Percentiles rank a stretch among this genome's conserved stretches.
phyloP scores from a whole-genome alignment of 1,140 invertebrate species.

The Pollicipes pollicipes region DNA sequence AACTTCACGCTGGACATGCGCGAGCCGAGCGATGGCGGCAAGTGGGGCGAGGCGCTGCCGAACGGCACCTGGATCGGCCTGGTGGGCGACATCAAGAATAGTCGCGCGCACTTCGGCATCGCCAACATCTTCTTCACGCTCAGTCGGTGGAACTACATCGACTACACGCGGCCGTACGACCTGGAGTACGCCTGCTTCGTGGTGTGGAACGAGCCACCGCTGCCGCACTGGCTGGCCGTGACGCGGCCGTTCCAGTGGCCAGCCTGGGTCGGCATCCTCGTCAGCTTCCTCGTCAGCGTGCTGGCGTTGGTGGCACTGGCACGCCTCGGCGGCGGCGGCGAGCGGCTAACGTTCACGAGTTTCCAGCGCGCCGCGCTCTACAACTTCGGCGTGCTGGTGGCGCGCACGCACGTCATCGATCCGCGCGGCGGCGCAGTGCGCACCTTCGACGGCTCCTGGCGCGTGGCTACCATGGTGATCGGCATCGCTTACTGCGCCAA shows the following conservation, averaged over 20 bases:
- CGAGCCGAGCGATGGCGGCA: constrained; percentile 16
- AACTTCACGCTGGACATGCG: constrained; percentile 17
- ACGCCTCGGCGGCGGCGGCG: not conserved
- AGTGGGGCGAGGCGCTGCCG: constrained; percentile 18
- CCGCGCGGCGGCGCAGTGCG: not conserved
- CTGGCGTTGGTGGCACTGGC: not conserved
- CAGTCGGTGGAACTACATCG: constrained; percentile 16
- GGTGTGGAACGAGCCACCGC: constrained; percentile 11
- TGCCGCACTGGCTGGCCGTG: constrained; percentile 17
- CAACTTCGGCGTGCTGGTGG: not conserved
- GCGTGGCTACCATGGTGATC: constrained; percentile 13
- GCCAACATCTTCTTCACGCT: constrained; percentile 20
- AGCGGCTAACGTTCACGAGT: not conserved
- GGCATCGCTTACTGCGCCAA: constrained; percentile 18
- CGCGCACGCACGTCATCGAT: not conserved
- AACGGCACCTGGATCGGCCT: constrained; percentile 20
- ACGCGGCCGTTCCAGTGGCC: constrained; percentile 12
- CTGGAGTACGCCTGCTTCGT: constrained; percentile 16
- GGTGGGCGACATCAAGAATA: constrained; percentile 17
- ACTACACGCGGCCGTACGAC: constrained; percentile 16
- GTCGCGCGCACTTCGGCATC: constrained; percentile 16
- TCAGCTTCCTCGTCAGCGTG: not conserved
- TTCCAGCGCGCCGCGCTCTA: not conserved
- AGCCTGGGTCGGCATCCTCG: not conserved
- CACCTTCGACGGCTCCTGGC: constrained; percentile 12